Conservation (phyloP, 2,797 vertebrate genomes). For the Tarsius wallacei region DNA sequence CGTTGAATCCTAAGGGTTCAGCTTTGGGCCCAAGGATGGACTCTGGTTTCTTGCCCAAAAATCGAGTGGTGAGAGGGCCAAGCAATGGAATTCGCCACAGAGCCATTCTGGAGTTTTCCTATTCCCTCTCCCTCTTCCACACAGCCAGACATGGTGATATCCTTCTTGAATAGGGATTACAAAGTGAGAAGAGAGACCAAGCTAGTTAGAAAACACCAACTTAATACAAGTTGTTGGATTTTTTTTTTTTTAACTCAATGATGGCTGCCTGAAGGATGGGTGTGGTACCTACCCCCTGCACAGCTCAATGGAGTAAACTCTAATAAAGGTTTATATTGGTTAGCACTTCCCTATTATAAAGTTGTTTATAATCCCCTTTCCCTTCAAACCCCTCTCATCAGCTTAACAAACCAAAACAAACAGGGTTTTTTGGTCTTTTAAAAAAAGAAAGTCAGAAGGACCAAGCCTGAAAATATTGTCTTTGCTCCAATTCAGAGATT, state of each 20-base stretch:
- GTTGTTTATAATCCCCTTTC: constrained; percentile 36
- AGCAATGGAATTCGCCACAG: constrained; percentile 25
- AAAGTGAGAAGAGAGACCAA: constrained; percentile 29
- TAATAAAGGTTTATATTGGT: constrained; percentile 27
- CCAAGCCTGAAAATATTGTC: constrained; percentile 43
- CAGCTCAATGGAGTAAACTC: constrained; percentile 15
- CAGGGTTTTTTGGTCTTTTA: not conserved
- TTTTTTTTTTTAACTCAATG: not conserved
- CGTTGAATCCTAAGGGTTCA: constrained; percentile 42
- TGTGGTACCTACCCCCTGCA: constrained; percentile 25
- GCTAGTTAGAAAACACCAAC: constrained; percentile 32
- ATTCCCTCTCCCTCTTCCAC: not conserved
- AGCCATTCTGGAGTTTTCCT: constrained; percentile 2
- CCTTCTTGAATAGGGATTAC: constrained; percentile 23
- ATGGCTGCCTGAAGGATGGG: constrained; percentile 38
- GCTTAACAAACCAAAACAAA: constrained; percentile 42
- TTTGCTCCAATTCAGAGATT: constrained; percentile 54
- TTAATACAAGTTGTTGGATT: not conserved
- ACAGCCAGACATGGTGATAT: constrained; percentile 5
- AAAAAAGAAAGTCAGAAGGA: constrained; percentile 58
- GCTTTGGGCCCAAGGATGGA: constrained; percentile 58
- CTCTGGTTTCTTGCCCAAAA: constrained; percentile 58
- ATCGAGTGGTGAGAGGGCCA: not conserved
- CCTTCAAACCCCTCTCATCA: not conserved
- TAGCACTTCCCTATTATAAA: not conserved